Evolutionary conservation across 2,113 vertebrate genomes (phyloP).

Genomic region (Puffinus mauretanicus): DNA sequence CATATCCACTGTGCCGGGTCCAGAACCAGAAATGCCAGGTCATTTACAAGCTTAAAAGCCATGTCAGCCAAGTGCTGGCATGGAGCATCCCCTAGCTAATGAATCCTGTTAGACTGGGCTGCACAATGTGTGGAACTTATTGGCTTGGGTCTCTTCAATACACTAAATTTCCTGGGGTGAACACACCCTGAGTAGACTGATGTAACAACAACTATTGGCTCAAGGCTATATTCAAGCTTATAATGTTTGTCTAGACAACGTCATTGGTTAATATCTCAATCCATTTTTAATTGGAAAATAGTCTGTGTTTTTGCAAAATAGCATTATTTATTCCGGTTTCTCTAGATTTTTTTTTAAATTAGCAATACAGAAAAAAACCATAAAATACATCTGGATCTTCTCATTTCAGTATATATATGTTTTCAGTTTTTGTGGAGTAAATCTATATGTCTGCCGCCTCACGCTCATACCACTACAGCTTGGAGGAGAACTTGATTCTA

Average conservation of each 20-base stretch:
- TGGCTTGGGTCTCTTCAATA: not conserved
- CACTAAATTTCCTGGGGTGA: not conserved
- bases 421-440: not conserved
- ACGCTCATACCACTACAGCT: not conserved
- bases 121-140: not conserved
- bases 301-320: not conserved
- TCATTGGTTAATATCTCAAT: not conserved
- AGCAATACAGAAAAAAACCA: not conserved
- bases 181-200: not conserved
- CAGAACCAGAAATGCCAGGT: not conserved
- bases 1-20: not conserved
- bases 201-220: not conserved
- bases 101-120: not conserved
- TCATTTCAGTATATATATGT: not conserved
- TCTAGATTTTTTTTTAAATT: not conserved
- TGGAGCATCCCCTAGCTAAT: not conserved
- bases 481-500: not conserved
- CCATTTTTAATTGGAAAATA: not conserved
- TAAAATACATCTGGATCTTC: not conserved
- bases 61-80: not conserved
- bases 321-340: not conserved
- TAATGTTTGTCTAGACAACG: not conserved
- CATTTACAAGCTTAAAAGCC: not conserved
- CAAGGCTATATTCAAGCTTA: not conserved
- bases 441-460: not conserved